Evolutionary conservation across 2,797 vertebrate species (phyloP).

Genomic region (Oryzias sinensis): DNA sequence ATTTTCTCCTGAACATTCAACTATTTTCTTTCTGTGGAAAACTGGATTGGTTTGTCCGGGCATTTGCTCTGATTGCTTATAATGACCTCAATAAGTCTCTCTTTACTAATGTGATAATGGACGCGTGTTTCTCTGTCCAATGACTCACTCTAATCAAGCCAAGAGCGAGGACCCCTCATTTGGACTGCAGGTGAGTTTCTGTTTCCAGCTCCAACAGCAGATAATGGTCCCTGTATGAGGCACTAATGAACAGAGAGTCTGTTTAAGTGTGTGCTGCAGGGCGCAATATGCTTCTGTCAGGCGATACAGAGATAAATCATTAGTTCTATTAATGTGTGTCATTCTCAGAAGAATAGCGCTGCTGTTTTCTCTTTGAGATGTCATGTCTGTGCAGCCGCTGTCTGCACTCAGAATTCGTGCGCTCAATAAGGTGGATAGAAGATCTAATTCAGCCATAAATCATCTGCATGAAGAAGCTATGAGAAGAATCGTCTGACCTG

Average conservation of each 20-base stretch:
- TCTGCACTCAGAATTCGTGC: slow-evolving; percentile 32
- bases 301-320: slow-evolving; percentile 7
- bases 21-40: slow-evolving; percentile 15
- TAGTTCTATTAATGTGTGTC: slow-evolving; percentile 1
- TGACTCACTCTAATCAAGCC: slow-evolving; percentile 26
- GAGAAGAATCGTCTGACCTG: neutral
- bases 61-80: slow-evolving; percentile 37
- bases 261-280: slow-evolving; percentile 8
- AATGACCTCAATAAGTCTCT: slow-evolving; percentile 41
- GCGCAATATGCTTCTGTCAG: slow-evolving; percentile 11
- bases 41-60: slow-evolving; percentile 22
- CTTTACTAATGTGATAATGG: slow-evolving; percentile 27
- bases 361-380: slow-evolving; percentile 14
- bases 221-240: slow-evolving; percentile 18
- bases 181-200: slow-evolving; percentile 16
- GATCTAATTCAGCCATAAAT: slow-evolving; percentile 53
- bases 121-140: slow-evolving; percentile 26
- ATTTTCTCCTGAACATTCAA: slow-evolving; percentile 14
- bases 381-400: slow-evolving; percentile 20
- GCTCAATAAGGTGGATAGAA: slow-evolving; percentile 40
- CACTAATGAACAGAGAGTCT: slow-evolving; percentile 20
- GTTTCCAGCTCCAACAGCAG: neutral
- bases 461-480: slow-evolving; percentile 3
- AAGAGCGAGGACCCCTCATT: slow-evolving; percentile 21
- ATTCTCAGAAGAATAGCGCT: slow-evolving; percentile 28